Base-by-base conservation (phyloP, 2,888 invertebrate species). In the Drosophila putrida region DNA sequence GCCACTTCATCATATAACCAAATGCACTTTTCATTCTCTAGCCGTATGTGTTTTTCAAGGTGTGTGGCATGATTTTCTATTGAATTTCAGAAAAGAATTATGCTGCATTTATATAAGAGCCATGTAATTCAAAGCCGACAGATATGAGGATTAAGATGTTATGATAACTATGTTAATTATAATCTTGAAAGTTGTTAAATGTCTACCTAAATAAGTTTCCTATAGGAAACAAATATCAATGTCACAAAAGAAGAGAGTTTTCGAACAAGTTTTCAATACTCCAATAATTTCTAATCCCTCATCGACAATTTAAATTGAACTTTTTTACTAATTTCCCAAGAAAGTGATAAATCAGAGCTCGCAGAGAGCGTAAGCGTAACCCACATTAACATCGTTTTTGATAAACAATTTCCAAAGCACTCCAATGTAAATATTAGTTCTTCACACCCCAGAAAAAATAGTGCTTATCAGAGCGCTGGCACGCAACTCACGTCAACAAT, bases 1-100 rank as follows among this genome's bases (percentile, higher is more conserved):
- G 82, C 82, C 80, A 87, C 88, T 83, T 85, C 58, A 86, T 86
- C 89, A 86, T 79, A 58, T 27, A 58, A 47, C 43, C 60, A 71
- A 77, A 71, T 67, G 70, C 60, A 75, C 68, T 74, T 72, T 58
- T 67, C 55, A 50, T 71, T 72, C 27, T 60, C n/a, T 20, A n/a
- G 33, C 2, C 36, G 11, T 20, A 3, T 46, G 27, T 33, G 20
- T 10, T 70, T 76, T 81, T 82, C 90, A 85, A 89, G 85, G 90
- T 86, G 85, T 86, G 85, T 86, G 85, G 79, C 70, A 77, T 28
- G 39, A 20, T 47, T 43, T 55, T 61, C 68, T 55, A 53, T 58
- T 67, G 55, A 65, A 66, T 65, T 67, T 57, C 39, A 67, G 59
- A 43, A 36, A 50, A 51, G 20, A 55, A 51, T 11, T 47, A 49